Base-by-base conservation (phyloP, 1,140 invertebrate species). In the Caenorhabditis briggsae region DNA sequence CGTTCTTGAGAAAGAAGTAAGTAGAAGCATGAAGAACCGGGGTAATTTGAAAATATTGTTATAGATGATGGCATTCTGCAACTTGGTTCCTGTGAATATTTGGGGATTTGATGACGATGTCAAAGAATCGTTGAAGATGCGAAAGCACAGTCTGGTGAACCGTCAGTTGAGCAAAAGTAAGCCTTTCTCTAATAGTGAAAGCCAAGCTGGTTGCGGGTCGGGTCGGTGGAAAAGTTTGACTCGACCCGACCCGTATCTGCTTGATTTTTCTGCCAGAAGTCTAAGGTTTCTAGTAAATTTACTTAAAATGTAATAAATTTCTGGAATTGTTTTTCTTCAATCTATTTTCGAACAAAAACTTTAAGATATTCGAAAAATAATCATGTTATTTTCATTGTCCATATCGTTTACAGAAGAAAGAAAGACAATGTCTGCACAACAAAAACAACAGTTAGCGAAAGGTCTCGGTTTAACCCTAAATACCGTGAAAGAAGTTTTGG, bases 81-180 rank as follows among this genome's bases (percentile, higher is more conserved):
- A 78, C 20, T 14, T 78, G n/a, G 53, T 78, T 50, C 70, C 70
- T 16, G 70, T 78, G 2, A 78, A 23, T 23, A 50, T n/a, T 12
- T 78, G 70, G 70, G 70, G 70, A 50, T 78, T 78, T 14, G 70
- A 78, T 78, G 70, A 78, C 41, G 70, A 78, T 23, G 70, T 78
- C 8, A 78, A 78, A 50, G 70, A 78, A 43, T 78, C 70, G 12
- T 14, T 78, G 18, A 78, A 78, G 23, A 78, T 78, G 70, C 70
- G 70, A 50, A 78, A 78, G 14, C 70, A 78, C 70, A 78, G 70
- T 23, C 50, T 78, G 70, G 70, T 78, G 7, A 78, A 78, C n/a
- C 70, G 70, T 11, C 70, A 78, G 18, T 46, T 78, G 5, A 78
- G 70, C 70, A 78, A 78, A 78, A 78, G 70, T 78, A 50, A 53